Conservation (phyloP, 2,797 vertebrate genomes). For the Orestias chungarensis region DNA sequence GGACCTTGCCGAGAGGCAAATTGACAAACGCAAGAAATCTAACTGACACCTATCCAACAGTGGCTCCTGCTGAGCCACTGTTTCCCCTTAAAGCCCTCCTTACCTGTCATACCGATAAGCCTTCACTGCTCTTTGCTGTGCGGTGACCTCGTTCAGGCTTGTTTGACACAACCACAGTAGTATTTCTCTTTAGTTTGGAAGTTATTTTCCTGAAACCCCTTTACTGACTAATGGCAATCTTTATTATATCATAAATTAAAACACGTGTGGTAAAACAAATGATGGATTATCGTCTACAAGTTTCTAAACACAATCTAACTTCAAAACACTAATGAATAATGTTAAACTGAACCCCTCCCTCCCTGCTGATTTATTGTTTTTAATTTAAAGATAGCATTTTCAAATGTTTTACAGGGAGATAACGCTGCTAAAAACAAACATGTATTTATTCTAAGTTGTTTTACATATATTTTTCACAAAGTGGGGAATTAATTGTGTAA, state of each 20-base stretch:
- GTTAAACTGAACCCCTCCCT: background rate
- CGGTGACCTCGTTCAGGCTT: background rate
- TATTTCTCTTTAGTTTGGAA: background rate
- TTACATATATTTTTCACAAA: background rate
- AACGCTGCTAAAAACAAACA: background rate
- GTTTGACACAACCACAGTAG: background rate
- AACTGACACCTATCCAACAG: background rate
- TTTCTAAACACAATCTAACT: background rate
- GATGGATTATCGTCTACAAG: background rate
- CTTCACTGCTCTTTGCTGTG: background rate
- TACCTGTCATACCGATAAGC: background rate
- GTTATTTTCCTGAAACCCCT: background rate
- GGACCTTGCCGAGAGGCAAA: background rate
- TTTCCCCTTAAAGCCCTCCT: background rate
- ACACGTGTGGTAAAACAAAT: background rate
- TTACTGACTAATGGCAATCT: background rate
- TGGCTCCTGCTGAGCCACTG: background rate
- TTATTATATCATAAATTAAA: background rate
- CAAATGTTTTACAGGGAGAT: background rate
- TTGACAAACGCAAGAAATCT: background rate
- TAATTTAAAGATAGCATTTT: background rate
- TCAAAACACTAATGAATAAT: background rate
- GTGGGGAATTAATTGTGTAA: background rate
- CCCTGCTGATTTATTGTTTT: background rate
- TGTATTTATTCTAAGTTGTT: background rate